Percentiles rank a stretch among this genome's conserved stretches.
Evolutionary conservation across 2,888 invertebrate genomes (phyloP).

Genomic region (Tachina grossa): DNA sequence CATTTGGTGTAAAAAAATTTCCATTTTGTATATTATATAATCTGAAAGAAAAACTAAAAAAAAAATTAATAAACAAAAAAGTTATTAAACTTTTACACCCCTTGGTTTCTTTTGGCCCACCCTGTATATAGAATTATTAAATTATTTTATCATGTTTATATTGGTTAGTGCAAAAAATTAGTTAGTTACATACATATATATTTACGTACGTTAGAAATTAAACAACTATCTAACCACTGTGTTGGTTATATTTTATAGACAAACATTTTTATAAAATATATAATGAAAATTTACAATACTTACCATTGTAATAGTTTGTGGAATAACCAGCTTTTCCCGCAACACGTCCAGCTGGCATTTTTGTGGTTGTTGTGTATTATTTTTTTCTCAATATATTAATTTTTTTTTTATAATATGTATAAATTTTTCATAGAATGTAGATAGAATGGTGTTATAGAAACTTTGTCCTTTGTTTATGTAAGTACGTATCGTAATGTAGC

Average conservation of each 20-base stretch:
- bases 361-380: conserved; percentile 53
- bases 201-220: not conserved
- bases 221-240: conserved; percentile 32
- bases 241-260: conserved; percentile 19
- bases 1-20: no score
- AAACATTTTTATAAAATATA: not conserved
- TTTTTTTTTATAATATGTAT: not conserved
- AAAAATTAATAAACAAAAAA: no score
- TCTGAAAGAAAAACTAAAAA: no score
- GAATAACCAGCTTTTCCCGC: conserved; percentile 83
- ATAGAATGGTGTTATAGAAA: conserved; percentile 4
- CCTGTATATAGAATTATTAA: not conserved
- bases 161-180: not conserved
- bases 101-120: no score
- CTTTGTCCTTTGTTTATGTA: conserved; percentile 18
- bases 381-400: not conserved
- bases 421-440: not conserved
- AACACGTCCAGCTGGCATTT: conserved; percentile 83
- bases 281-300: conserved; percentile 53
- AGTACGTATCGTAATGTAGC: not conserved
- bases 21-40: no score
- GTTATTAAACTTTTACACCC: no score
- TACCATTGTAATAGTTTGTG: conserved; percentile 82
- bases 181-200: not conserved
- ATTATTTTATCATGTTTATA: not conserved